These are phyloP conservation scores for Sternotherus odoratus DNA, from an alignment of 2,797 vertebrate genomes.

Conservation along the genomic window DNA sequence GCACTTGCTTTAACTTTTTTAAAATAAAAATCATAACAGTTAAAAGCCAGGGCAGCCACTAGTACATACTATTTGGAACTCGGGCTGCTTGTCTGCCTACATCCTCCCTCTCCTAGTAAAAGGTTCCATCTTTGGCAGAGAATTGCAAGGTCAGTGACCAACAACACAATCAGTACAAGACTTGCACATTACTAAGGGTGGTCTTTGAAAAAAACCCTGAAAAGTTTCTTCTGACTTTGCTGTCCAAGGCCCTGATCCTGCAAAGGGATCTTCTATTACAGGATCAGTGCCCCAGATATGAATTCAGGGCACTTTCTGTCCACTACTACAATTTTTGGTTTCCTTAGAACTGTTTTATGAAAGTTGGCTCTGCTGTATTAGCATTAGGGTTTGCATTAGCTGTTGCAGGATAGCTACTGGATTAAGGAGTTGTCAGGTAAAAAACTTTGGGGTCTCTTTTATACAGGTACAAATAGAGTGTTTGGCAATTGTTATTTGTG, in stretches of 20 bases:
- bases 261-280: conserved; percentile 15
- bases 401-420: neutral
- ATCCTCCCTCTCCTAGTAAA: conserved; percentile 44
- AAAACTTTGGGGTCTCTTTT: neutral
- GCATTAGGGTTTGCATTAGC: neutral
- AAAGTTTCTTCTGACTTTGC: conserved; percentile 44
- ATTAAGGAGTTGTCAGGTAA: neutral
- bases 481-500: neutral
- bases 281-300: conserved; percentile 4
- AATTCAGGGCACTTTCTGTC: neutral
- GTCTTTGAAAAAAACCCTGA: conserved; percentile 50
- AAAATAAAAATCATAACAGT: conserved; percentile 43
- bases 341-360: conserved; percentile 3
- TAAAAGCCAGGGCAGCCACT: conserved; percentile 60
- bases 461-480: neutral
- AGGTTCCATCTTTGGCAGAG: conserved; percentile 27
- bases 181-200: conserved; percentile 22
- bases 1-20: conserved; percentile 57
- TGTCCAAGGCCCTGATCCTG: conserved; percentile 1
- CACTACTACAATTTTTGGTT: neutral
- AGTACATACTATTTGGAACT: conserved; percentile 39
- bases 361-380: neutral
- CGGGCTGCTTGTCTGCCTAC: conserved; percentile 44
- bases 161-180: neutral
- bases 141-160: conserved; percentile 59